Conservation (phyloP, 1,140 invertebrate species). For the Araneus ventricosus region DNA sequence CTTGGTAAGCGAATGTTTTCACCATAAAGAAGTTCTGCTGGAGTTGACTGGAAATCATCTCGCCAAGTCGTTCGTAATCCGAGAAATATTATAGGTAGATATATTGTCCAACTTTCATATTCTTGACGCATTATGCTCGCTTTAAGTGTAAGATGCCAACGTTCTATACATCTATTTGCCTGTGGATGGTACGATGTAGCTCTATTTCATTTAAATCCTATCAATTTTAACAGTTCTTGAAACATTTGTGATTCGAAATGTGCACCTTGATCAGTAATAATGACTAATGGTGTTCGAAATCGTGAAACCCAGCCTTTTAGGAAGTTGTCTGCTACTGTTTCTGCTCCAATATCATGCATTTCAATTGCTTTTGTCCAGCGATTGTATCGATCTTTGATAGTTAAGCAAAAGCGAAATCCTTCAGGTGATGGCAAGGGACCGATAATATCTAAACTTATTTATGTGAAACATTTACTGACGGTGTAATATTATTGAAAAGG, state of each 20-base stretch:
- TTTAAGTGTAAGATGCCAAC: conserved; percentile 75
- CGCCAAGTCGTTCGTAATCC: background rate
- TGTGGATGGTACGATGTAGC: conserved; percentile 77
- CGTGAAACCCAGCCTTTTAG: conserved; percentile 29
- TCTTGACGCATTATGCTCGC: conserved; percentile 56
- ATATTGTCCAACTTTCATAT: background rate
- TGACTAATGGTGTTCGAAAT: background rate
- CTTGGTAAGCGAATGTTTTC: background rate
- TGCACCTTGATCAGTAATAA: conserved; percentile 23
- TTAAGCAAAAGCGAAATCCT: background rate
- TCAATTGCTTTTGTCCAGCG: conserved; percentile 31
- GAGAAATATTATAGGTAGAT: conserved; percentile 5
- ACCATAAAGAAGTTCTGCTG: conserved; percentile 18
- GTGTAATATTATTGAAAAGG: background rate
- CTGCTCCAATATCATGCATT: background rate
- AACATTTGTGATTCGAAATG: conserved; percentile 39
- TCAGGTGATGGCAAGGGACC: background rate
- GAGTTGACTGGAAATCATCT: background rate
- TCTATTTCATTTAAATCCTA: conserved; percentile 76
- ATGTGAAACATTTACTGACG: background rate
- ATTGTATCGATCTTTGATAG: conserved; percentile 1
- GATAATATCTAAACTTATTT: conserved; percentile 9
- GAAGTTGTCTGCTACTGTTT: background rate
- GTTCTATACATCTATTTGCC: conserved; percentile 76
- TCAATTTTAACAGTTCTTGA: conserved; percentile 28